Conservation (phyloP, 2,888 invertebrate species). For the Coelopa pilipes region DNA sequence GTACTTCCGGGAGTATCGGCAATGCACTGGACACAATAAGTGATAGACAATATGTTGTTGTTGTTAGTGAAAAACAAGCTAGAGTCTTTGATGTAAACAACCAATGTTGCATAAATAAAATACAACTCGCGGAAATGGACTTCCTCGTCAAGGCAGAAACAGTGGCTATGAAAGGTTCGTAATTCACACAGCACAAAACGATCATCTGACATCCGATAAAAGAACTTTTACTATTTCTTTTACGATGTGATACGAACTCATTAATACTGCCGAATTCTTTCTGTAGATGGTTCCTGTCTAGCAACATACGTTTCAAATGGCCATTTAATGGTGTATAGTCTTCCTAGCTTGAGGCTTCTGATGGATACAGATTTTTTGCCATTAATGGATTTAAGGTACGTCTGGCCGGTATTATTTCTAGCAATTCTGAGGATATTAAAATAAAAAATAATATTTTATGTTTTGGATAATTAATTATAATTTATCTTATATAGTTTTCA, state of each 20-base stretch:
- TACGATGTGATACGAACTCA: neutral
- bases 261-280: too few species aligned
- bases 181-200: neutral
- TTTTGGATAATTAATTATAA: neutral
- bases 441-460: neutral
- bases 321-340: constrained; percentile 90
- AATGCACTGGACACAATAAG: constrained; percentile 68
- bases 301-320: constrained; percentile 95
- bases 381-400: constrained; percentile 89
- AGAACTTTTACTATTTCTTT: neutral
- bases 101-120: constrained; percentile 93
- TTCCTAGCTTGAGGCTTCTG: constrained; percentile 93
- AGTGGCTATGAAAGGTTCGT: constrained; percentile 85
- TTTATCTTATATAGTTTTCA: constrained; percentile 73
- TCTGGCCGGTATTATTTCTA: neutral
- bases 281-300: constrained; percentile 93
- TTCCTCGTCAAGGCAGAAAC: constrained; percentile 95
- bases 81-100: constrained; percentile 93
- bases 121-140: constrained; percentile 91
- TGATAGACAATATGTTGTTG: constrained; percentile 92
- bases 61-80: constrained; percentile 95
- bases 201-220: neutral
- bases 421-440: neutral
- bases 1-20: constrained; percentile 61
- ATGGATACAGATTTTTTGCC: constrained; percentile 95